These are phyloP conservation scores for Micrasema minimum DNA, from an alignment of 1,140 invertebrate genomes.

Conservation along the genomic window DNA sequence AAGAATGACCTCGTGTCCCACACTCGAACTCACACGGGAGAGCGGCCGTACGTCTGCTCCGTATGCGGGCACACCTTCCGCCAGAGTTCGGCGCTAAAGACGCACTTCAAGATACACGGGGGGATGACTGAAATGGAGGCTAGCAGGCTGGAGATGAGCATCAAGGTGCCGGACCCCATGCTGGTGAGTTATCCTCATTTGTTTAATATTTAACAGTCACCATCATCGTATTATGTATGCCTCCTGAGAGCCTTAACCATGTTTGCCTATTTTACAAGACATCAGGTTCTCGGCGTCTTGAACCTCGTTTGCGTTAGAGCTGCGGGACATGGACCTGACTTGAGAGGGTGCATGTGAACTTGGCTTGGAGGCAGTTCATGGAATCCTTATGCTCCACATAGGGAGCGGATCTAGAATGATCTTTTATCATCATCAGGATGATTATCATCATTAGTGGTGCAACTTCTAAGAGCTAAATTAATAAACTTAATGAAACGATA, in stretches of 20 bases:
- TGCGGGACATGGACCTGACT: no score
- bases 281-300: no score
- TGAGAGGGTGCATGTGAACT: background rate
- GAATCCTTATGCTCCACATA: no score
- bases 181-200: conserved; percentile 2
- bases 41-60: conserved; percentile 85
- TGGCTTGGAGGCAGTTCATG: no score
- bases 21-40: conserved; percentile 83
- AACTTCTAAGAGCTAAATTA: no score
- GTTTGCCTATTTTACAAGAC: no score
- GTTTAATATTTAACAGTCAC: background rate
- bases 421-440: background rate
- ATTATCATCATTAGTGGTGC: background rate
- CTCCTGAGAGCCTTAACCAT: no score
- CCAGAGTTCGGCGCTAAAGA: conserved; percentile 73
- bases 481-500: no score
- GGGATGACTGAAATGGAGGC: conserved; percentile 49
- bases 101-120: conserved; percentile 72
- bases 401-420: no score
- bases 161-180: conserved; percentile 18
- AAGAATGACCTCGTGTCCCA: conserved; percentile 74
- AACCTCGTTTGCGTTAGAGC: no score
- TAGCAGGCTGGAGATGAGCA: conserved; percentile 31
- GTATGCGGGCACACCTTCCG: conserved; percentile 83
- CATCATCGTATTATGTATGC: background rate